Percentiles rank a stretch among this genome's conserved stretches.
Conservation (phyloP, 2,888 invertebrate genomes). For the Hydroisotoma schaefferi region DNA sequence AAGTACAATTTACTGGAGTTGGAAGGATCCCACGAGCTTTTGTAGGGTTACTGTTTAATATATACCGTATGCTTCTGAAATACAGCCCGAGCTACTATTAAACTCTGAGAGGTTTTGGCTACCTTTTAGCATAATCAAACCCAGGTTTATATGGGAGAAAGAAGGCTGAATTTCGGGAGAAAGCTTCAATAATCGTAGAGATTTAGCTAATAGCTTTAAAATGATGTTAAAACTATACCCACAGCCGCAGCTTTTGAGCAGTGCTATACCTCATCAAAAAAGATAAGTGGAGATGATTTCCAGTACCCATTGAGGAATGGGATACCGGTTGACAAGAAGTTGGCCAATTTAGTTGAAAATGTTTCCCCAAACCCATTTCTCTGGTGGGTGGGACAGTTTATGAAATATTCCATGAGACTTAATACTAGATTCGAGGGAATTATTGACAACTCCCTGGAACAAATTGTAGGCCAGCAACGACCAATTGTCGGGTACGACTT, state of each 20-base stretch:
- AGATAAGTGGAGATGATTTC: not conserved
- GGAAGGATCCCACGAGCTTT: conserved; percentile 5
- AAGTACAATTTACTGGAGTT: conserved; percentile 15
- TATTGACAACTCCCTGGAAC: not conserved
- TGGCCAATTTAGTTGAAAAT: conserved; percentile 2
- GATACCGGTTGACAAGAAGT: not conserved
- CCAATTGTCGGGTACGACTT: conserved; percentile 18
- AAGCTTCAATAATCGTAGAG: too few species aligned
- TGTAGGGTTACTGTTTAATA: too few species aligned
- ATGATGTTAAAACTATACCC: too few species aligned
- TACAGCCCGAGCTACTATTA: too few species aligned
- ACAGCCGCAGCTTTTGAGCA: too few species aligned
- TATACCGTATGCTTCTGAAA: too few species aligned
- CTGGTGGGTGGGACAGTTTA: conserved; percentile 31
- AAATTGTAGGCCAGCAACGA: not conserved
- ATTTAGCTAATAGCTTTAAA: too few species aligned
- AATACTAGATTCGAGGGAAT: not conserved
- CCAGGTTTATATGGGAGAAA: too few species aligned
- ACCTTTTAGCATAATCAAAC: too few species aligned
- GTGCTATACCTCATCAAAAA: too few species aligned
- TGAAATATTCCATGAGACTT: conserved; percentile 14
- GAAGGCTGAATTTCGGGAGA: too few species aligned
- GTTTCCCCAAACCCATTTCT: conserved; percentile 17
- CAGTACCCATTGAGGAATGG: not conserved
- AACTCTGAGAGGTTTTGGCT: too few species aligned